phyloP scores from a whole-genome alignment of 2,888 invertebrate species.

The Oeneis ivallda region DNA sequence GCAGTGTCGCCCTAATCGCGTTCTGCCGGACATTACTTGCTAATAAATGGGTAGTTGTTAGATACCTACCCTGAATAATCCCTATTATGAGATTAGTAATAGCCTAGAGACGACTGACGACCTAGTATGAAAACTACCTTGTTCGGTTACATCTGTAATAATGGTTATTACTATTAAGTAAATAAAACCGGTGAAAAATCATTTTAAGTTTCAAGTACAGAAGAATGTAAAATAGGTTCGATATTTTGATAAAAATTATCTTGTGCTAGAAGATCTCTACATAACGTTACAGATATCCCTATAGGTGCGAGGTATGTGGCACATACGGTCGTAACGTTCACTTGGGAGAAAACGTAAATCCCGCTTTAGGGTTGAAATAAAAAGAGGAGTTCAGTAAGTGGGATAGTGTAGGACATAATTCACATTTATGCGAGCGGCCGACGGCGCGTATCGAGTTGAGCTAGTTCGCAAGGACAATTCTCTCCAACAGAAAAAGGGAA shows the following conservation, averaged over 20 bases:
- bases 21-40: constrained; percentile 36
- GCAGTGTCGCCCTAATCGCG: constrained; percentile 55
- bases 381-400: constrained; percentile 73
- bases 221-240: background rate
- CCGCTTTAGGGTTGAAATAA: constrained; percentile 72
- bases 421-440: constrained; percentile 77
- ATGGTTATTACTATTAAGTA: background rate
- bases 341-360: constrained; percentile 68
- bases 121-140: background rate
- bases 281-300: background rate
- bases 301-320: constrained; percentile 35
- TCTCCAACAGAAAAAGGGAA: constrained; percentile 78
- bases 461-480: constrained; percentile 79
- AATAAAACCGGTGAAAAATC: background rate
- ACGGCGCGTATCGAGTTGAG: constrained; percentile 78
- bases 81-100: background rate
- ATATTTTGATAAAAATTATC: background rate
- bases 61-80: constrained; percentile 2
- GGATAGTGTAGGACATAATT: constrained; percentile 77
- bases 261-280: background rate
- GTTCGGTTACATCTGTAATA: background rate
- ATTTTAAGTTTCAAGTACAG: background rate
- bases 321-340: constrained; percentile 58
- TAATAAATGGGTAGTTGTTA: constrained; percentile 2
- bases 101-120: background rate